These are phyloP conservation scores for Stegana nigrithorax DNA, from an alignment of 2,888 invertebrate genomes.

Conservation along the genomic window DNA sequence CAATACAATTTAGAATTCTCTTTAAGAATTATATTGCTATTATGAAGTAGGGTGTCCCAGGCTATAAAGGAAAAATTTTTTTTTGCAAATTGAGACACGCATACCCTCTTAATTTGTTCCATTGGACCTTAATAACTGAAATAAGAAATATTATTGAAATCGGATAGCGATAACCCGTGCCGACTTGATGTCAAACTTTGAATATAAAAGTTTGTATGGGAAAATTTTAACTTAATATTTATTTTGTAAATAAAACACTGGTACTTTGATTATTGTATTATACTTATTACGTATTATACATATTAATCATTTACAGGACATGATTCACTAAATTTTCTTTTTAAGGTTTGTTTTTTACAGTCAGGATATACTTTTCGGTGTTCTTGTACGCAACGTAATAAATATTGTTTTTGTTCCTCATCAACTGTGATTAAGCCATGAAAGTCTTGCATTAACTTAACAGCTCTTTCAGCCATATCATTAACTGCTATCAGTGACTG, in stretches of 20 bases:
- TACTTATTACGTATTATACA: no score
- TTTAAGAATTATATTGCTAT: no score
- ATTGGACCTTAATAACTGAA: slow-evolving; percentile 2
- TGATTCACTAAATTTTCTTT: no score
- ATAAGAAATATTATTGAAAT: neutral
- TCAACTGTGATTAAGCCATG: neutral
- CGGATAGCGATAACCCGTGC: slow-evolving; percentile 11
- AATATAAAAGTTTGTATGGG: slow-evolving; percentile 8
- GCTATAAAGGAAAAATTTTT: no score
- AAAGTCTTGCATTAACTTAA: neutral
- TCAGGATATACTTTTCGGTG: slow-evolving; percentile 27
- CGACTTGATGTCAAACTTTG: slow-evolving; percentile 14
- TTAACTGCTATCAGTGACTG: neutral
- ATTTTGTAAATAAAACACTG: no score
- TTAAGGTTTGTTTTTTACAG: slow-evolving; percentile 20
- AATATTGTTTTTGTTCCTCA: slow-evolving; percentile 23
- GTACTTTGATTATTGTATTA: no score
- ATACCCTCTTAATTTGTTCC: slow-evolving; percentile 3
- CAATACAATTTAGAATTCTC: no score
- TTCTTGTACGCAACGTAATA: slow-evolving; percentile 32
- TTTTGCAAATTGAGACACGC: slow-evolving; percentile 6
- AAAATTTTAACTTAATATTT: neutral
- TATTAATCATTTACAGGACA: no score
- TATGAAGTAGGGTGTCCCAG: neutral
- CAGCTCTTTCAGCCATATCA: neutral